Evolutionary conservation across 1,140 invertebrate genomes (phyloP).

Genomic region (Bombus balteatus): DNA sequence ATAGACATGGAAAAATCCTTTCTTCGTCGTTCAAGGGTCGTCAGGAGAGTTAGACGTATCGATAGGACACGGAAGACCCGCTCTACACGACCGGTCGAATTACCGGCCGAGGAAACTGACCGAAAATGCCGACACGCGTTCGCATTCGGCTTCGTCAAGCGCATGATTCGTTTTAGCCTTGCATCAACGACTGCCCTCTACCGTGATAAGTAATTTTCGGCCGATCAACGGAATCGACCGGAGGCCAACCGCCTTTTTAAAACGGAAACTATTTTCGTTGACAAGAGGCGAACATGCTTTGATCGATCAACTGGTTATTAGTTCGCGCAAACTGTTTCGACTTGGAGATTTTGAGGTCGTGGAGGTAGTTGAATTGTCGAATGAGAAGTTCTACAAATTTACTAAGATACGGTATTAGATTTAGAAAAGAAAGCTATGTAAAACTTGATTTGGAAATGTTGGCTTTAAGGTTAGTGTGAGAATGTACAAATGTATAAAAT

Average conservation of each 20-base stretch:
- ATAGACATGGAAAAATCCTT: not conserved
- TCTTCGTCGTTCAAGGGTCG: not conserved
- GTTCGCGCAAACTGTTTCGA: not conserved
- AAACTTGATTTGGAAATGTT: not conserved
- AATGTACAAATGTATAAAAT: too few relatives aligned
- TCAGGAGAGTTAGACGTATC: not conserved
- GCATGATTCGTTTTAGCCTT: conserved; percentile 61
- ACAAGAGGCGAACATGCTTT: not conserved
- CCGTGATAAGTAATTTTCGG: conserved; percentile 44
- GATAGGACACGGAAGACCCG: conserved; percentile 41
- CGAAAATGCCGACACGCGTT: conserved; percentile 63
- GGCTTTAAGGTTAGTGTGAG: too few relatives aligned
- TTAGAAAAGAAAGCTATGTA: not conserved
- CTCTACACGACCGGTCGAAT: conserved; percentile 35
- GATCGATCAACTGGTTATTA: conserved; percentile 14
- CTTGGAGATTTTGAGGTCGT: not conserved
- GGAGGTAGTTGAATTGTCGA: not conserved
- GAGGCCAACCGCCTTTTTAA: conserved; percentile 3
- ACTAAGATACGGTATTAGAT: not conserved
- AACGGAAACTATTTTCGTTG: conserved; percentile 12
- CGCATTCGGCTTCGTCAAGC: conserved; percentile 58
- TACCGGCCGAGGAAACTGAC: conserved; percentile 59
- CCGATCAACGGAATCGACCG: conserved; percentile 3
- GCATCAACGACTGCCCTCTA: conserved; percentile 52
- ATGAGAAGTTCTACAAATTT: not conserved